Evolutionary conservation across 1,140 invertebrate species (phyloP), one percentile per base, ranked within the genome.

Genomic region (Pentalonia nigronervosa): DNA sequence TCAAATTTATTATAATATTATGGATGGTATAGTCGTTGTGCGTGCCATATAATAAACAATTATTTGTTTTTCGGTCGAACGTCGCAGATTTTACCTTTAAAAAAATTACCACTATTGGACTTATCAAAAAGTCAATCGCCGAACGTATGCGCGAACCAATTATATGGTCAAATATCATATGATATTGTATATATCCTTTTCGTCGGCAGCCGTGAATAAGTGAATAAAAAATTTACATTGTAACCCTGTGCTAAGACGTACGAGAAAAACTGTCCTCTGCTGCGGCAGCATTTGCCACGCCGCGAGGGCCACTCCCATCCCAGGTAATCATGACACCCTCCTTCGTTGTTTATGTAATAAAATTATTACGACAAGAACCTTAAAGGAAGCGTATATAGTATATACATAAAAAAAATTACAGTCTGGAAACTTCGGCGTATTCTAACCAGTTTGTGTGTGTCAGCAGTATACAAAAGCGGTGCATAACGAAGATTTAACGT

Each of bases 1-100:
- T 76, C n/a, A 76, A 76, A 76, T 76, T n/a, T 76, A 76, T 76
- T 76, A 76, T 76, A 76, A 76, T 76, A 76, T 76, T 76, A 76
- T 76, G 60, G 30, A 76, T 76, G 6, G 7, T 30, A 76, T 4
- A 9, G n/a, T 76, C 30, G 60, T 60, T 30, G 60, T 76, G n/a
- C 60, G 60, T 76, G 60, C n/a, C 4, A 30, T 11, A n/a, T n/a
- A 76, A 76, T 76, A 76, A 76, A n/a, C n/a, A 76, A 76, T 76
- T 76, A 76, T 76, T 76, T 76, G n/a, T 76, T 76, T 41, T 83
- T 83, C 81, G 34, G 36, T 83, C 36, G 2, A 36, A 83, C 81
- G 17, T 41, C 81, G 36, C 34, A 2, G 36, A 83, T 41, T 36
- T n/a, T 76, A 76, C 30, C 60, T 76, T 76, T 17, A 14, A 76